phyloP scores from a whole-genome alignment of 2,888 invertebrate species.

The Hemithea aestivaria region DNA sequence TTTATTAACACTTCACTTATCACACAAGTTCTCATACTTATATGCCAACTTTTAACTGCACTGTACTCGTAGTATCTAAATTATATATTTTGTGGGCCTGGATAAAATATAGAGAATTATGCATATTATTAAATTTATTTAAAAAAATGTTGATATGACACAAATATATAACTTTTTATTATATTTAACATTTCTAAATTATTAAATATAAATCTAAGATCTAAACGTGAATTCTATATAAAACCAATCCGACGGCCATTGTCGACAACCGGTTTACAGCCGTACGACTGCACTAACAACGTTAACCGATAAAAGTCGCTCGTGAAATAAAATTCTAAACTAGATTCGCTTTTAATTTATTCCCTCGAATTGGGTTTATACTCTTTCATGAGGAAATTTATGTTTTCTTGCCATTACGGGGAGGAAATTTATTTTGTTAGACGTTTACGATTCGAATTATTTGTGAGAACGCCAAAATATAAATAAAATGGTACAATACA shows the following conservation, averaged over 20 bases:
- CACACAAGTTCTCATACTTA: too few species aligned
- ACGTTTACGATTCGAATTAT: conserved; percentile 6
- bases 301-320: conserved; percentile 48
- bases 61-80: too few species aligned
- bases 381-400: conserved; percentile 14
- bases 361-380: conserved; percentile 22
- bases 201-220: too few species aligned
- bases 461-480: neutral
- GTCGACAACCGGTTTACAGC: conserved; percentile 46
- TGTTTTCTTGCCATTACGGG: conserved; percentile 10
- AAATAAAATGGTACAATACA: too few species aligned
- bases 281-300: conserved; percentile 44
- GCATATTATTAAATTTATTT: too few species aligned
- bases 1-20: too few species aligned
- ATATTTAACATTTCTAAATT: too few species aligned
- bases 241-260: conserved; percentile 29
- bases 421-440: conserved; percentile 7
- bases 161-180: too few species aligned
- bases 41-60: too few species aligned
- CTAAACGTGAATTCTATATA: neutral
- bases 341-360: conserved; percentile 28
- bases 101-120: too few species aligned
- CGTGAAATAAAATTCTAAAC: conserved; percentile 45
- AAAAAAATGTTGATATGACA: too few species aligned
- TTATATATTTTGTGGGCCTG: too few species aligned